Conservation (phyloP, 2,113 vertebrate genomes). For the Mellivora capensis region DNA sequence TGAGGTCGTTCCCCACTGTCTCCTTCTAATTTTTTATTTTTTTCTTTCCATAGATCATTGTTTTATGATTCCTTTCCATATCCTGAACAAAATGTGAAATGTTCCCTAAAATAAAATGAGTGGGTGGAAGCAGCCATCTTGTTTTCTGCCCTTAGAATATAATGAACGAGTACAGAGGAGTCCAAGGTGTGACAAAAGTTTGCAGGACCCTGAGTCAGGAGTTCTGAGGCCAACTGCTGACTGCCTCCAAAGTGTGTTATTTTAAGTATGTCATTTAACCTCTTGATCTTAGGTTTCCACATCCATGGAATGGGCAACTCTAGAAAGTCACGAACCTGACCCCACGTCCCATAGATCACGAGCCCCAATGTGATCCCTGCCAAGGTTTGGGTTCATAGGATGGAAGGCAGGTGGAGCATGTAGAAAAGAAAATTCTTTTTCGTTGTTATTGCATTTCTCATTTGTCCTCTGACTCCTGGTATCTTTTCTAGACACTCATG, state of each 20-base stretch:
- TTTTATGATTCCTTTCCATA: not conserved
- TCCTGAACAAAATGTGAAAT: not conserved
- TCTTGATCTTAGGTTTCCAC: not conserved
- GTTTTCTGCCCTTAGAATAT: not conserved
- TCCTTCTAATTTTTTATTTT: not conserved
- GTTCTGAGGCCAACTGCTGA: accelerated
- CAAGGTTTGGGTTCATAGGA: not conserved
- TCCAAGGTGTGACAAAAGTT: not conserved
- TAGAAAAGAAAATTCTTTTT: not conserved
- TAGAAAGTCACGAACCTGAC: not conserved
- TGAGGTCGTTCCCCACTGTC: not conserved
- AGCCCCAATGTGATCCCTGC: not conserved
- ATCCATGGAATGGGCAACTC: not conserved
- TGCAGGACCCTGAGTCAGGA: not conserved
- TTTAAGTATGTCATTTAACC: not conserved
- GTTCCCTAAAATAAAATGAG: not conserved
- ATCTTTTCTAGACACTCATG: not conserved
- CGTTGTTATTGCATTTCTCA: not conserved
- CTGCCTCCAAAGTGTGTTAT: not conserved
- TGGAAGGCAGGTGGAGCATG: not conserved
- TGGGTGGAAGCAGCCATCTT: not conserved
- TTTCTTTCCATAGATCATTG: not conserved
- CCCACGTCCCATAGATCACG: not conserved
- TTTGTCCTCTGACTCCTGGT: not conserved
- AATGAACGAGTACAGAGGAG: not conserved